Evolutionary conservation across 1,140 invertebrate genomes (phyloP), one percentile per base, ranked within the genome.

Genomic region (Trinorchestia longiramus): DNA sequence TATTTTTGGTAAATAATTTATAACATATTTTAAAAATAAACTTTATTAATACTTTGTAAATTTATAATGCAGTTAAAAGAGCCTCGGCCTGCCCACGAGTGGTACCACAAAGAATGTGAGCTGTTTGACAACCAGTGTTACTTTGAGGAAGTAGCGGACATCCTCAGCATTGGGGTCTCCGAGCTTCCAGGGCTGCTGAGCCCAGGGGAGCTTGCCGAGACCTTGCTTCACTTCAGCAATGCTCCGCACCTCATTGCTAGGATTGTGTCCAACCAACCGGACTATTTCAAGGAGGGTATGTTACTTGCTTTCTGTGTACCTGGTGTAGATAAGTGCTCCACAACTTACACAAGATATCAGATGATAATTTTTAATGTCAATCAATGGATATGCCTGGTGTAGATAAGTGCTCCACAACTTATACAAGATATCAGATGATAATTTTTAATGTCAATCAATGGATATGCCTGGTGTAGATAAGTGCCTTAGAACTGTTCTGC

Each of bases 121-220:
- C 97, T 99, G 44, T 99, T 99, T 97, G 99, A 99, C 97, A 99
- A 99, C 97, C 98, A 98, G 96, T 99, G 99, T 0, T 99, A 99
- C 97, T 98, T 99, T 96, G 99, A 99, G 97, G 99, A 99, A 97
- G 98, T 99, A 62, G 98, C 99, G 95, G 99, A 99, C 98, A 99
- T 99, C 0, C 98, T 99, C 40, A 99, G 99, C 97, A 99, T 99
- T 97, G 99, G 99, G 45, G 97, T 99, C 87, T 98, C 98, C 28
- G 99, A 99, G 97, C 97, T 99, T 57, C 99, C 99, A 23, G 98
- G 98, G 94, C 97, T 99, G 11, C 97, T 99, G 0, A 99, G 98
- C 47, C 98, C 99, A 94, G 97, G 98, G 95, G 99, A 99, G 95
- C 97, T 98, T 42, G 97, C 97, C 43, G 99, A 99, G 97, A 98